Evolutionary conservation across 2,113 vertebrate species (phyloP).

Genomic region (Silurus glanis): DNA sequence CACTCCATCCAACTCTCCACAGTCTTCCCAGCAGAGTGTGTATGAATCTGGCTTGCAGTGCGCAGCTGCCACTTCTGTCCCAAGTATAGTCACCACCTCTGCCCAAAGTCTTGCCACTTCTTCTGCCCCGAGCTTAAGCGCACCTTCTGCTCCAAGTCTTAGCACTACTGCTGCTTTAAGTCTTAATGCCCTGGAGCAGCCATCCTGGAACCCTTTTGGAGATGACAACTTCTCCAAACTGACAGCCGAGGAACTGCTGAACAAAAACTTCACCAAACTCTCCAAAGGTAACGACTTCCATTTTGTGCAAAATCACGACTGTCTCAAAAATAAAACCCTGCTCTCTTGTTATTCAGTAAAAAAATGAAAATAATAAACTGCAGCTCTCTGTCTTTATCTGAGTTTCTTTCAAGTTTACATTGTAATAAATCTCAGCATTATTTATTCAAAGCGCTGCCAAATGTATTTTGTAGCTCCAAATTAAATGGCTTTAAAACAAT

Average conservation of each 20-base stretch:
- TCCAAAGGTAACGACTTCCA: conserved; percentile 72
- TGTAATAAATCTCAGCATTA: not conserved
- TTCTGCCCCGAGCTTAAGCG: not conserved
- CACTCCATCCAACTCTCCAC: conserved; percentile 74
- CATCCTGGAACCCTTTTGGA: conserved; percentile 92
- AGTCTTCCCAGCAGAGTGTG: conserved; percentile 57
- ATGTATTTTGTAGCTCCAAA: not conserved
- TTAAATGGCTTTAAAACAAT: not conserved
- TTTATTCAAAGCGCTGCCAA: not conserved
- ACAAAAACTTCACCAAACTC: conserved; percentile 86
- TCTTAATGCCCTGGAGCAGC: conserved; percentile 51
- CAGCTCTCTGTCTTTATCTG: not conserved
- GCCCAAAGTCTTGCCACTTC: conserved; percentile 1
- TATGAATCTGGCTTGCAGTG: conserved; percentile 59
- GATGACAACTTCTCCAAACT: conserved; percentile 94
- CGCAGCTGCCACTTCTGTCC: conserved; percentile 15
- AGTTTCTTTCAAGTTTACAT: not conserved
- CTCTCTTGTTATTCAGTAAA: not conserved
- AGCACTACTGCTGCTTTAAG: conserved; percentile 38
- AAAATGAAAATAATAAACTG: not conserved
- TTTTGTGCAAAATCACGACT: not conserved
- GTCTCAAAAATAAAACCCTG: not conserved
- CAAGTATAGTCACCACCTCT: not conserved
- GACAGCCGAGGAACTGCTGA: conserved; percentile 83
- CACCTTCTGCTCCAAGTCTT: not conserved